Evolutionary conservation across 2,113 vertebrate genomes (phyloP).

Genomic region (Lucifuga dentata): DNA sequence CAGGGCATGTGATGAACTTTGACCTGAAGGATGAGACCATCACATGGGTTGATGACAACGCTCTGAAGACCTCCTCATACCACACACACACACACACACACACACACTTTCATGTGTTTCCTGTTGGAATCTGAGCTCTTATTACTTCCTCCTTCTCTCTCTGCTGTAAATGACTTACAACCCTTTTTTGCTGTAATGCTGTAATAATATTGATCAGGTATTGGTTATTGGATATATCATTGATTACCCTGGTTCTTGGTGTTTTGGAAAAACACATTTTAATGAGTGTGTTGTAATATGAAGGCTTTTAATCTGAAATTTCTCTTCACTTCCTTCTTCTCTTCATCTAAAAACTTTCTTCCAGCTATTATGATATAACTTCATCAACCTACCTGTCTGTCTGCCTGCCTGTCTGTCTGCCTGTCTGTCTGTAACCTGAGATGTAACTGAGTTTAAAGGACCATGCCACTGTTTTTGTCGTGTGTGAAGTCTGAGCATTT

Average conservation of each 20-base stretch:
- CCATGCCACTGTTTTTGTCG: too few species aligned
- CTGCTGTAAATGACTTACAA: not conserved
- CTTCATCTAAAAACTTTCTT: too few species aligned
- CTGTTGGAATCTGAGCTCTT: conserved; percentile 45
- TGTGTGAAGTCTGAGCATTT: too few species aligned
- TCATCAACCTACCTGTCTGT: not conserved
- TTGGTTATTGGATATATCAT: conserved; percentile 40
- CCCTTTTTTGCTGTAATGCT: conserved; percentile 9
- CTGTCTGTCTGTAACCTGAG: not conserved
- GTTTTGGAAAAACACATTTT: too few species aligned
- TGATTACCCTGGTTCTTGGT: too few species aligned
- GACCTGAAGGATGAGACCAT: conserved; percentile 24
- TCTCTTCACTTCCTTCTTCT: too few species aligned
- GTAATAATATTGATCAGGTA: conserved; percentile 35
- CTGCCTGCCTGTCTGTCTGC: not conserved
- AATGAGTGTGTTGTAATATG: too few species aligned
- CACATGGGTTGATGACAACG: conserved; percentile 3
- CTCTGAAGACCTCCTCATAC: not conserved
- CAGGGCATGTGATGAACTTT: conserved; percentile 81
- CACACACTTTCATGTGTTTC: conserved; percentile 10
- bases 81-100: conserved; percentile 14
- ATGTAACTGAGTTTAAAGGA: too few species aligned
- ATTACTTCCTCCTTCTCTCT: conserved; percentile 1
- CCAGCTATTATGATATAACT: too few species aligned
- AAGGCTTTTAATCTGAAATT: too few species aligned